Base-by-base conservation (phyloP, 2,797 vertebrate species). In the Cryptoblepharus egeriae region DNA sequence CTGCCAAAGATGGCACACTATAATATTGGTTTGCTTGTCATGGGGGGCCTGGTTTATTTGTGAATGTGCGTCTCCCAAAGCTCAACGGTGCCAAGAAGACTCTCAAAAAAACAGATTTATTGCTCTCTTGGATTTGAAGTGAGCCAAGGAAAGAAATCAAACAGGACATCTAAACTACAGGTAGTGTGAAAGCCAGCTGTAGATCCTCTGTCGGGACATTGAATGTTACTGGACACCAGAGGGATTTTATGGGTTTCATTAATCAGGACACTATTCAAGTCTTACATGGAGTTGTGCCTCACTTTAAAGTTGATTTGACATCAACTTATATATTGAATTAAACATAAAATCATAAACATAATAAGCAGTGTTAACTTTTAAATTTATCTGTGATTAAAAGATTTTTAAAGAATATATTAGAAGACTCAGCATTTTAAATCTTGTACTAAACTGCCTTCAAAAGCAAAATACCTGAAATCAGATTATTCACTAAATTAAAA, bases 281-380 rank as follows among this genome's bases (percentile, higher is more conserved):
- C 79, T 67, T 87, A 32, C 30, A 73, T 77, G 49, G 9, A n/a
- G 55, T 85, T 39, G 55, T 92, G 57, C 86, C 78, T 84, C 88
- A 81, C 90, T 10, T 39, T 55, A 88, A 88, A 72, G 10, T 15
- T 81, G 74, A 1, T 87, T 68, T 81, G 20, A 85, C n/a, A 10
- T 39, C 77, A 91, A 52, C 88, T 85, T 52, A 52, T 52, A 15
- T 52, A 52, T 49, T 11, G 45, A 49, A 49, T 49, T n/a, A n/a
- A n/a, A n/a, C n/a, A n/a, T n/a, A n/a, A n/a, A n/a, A n/a, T n/a
- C n/a, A n/a, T 52, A 52, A 52, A 52, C 15, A 52, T 52, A 52
- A 87, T 87, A 89, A 77, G 71, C 87, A 87, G 75, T 91, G 83
- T 83, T 92, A 52, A 80, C 71, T 89, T 92, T 87, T 85, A 78